Conservation (phyloP, 2,888 invertebrate species). For the Philereme vetulata region DNA sequence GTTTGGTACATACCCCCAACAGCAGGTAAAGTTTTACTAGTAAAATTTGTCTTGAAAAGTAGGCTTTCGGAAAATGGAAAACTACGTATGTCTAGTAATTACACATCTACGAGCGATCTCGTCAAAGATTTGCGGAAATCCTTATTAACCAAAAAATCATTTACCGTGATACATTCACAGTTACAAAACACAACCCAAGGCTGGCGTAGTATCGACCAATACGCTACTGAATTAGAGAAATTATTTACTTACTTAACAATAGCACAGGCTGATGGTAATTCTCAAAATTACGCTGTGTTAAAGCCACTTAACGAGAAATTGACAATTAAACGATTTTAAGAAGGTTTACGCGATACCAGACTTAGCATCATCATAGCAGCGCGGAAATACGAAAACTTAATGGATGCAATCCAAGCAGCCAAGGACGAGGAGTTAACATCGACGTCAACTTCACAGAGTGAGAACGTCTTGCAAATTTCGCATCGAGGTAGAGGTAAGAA, state of each 20-base stretch:
- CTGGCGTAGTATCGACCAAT: background rate
- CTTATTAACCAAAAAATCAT: background rate
- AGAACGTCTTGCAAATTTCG: too few relatives aligned
- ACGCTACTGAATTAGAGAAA: background rate
- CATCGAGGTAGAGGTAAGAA: too few relatives aligned
- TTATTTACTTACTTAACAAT: background rate
- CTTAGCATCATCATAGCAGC: background rate
- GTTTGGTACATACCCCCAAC: too few relatives aligned
- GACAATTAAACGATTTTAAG: background rate
- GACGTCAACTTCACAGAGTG: too few relatives aligned
- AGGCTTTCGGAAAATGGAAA: background rate
- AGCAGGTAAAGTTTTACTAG: background rate
- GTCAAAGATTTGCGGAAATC: background rate
- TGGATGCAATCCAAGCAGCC: background rate
- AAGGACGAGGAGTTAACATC: background rate
- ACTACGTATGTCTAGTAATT: background rate
- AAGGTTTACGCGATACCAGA: background rate
- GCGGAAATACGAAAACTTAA: background rate
- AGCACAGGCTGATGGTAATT: background rate
- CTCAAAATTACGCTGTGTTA: background rate
- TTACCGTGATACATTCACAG: background rate
- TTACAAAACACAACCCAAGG: background rate
- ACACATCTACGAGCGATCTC: too few relatives aligned
- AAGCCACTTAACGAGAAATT: background rate
- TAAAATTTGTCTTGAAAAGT: background rate